Conservation (phyloP, 2,113 vertebrate genomes). For the Verasper variegatus region DNA sequence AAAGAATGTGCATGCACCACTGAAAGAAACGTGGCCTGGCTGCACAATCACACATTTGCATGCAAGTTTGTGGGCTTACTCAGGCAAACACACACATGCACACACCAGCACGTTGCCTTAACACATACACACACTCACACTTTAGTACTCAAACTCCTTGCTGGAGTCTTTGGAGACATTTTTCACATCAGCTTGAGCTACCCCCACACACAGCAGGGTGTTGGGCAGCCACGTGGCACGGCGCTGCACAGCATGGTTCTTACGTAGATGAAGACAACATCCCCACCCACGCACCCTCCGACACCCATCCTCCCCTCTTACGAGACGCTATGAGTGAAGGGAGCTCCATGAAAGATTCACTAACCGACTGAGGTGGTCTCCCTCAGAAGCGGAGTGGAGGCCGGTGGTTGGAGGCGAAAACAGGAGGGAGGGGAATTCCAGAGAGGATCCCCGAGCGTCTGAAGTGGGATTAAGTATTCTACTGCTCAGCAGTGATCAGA, state of each 20-base stretch:
- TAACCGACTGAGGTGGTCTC: constrained; percentile 55
- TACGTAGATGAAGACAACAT: constrained; percentile 64
- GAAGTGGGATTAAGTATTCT: constrained; percentile 68
- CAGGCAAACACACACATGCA: background rate
- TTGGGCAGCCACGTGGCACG: constrained; percentile 41
- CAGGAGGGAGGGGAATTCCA: constrained; percentile 52
- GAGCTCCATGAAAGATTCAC: constrained; percentile 70
- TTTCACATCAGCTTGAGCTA: constrained; percentile 52
- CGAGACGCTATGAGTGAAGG: constrained; percentile 34
- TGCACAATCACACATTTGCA: constrained; percentile 1
- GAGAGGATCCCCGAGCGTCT: constrained; percentile 58
- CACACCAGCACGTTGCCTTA: background rate
- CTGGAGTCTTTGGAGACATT: constrained; percentile 28
- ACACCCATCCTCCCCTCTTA: constrained; percentile 51
- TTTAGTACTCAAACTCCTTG: constrained; percentile 10
- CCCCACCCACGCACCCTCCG: constrained; percentile 48
- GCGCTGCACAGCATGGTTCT: constrained; percentile 55
- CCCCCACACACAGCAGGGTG: constrained; percentile 45
- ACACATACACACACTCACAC: constrained; percentile 2
- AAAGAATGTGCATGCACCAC: constrained; percentile 22
- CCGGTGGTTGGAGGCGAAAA: constrained; percentile 28
- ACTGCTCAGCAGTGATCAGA: constrained; percentile 61
- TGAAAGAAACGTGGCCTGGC: constrained; percentile 15
- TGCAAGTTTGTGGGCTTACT: constrained; percentile 2
- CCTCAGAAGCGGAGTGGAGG: constrained; percentile 49